phyloP scores from a whole-genome alignment of 2,888 invertebrate species.

The Philereme transversata region DNA sequence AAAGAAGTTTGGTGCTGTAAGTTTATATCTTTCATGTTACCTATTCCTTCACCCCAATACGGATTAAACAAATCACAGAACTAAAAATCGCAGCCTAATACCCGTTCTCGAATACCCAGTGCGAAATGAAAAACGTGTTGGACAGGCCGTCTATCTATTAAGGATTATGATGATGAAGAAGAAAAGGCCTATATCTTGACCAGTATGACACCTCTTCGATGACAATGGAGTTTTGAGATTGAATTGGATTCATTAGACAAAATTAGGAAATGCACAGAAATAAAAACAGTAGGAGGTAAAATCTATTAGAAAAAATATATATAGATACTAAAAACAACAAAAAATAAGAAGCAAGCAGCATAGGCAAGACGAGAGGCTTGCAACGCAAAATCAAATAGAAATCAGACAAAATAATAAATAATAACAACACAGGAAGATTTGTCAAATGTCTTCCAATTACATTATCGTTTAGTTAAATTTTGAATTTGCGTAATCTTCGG shows the following conservation, averaged over 20 bases:
- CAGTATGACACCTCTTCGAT: conserved; percentile 5
- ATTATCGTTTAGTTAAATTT: conserved; percentile 1
- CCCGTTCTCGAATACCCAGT: not conserved
- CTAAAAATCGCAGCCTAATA: not conserved
- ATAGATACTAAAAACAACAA: not conserved
- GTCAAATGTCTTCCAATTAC: conserved; percentile 6
- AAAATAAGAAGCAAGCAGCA: conserved; percentile 8
- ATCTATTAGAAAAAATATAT: too few relatives aligned
- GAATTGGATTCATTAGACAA: conserved; percentile 25
- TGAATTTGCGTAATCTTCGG: conserved; percentile 15
- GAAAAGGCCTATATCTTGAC: not conserved
- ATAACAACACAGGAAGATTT: not conserved
- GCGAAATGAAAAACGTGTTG: not conserved
- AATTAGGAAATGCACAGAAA: conserved; percentile 16
- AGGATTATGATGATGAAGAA: not conserved
- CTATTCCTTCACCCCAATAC: too few relatives aligned
- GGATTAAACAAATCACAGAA: not conserved
- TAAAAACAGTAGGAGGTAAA: not conserved
- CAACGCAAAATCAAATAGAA: not conserved
- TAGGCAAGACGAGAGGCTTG: not conserved
- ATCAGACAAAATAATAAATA: not conserved
- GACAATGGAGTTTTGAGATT: conserved; percentile 6
- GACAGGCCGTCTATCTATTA: not conserved
- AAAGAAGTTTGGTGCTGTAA: too few relatives aligned
- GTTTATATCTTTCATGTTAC: too few relatives aligned